A percentile compares a stretch with the other conserved stretches of the same genome.
These are phyloP conservation scores for Buteo buteo DNA, from an alignment of 2,113 vertebrate genomes.

Conservation along the genomic window DNA sequence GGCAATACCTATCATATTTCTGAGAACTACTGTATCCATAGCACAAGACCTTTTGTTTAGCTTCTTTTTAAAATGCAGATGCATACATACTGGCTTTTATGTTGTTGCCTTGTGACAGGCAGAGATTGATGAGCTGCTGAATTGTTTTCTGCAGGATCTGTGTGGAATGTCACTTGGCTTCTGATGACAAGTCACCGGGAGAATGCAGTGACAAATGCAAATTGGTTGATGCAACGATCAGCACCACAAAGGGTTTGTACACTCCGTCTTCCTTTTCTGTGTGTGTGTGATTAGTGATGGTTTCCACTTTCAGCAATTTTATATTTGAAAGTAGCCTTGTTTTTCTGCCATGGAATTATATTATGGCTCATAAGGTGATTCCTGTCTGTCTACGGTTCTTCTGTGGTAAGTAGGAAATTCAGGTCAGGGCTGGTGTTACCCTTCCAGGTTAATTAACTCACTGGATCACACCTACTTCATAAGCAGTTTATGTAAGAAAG, in stretches of 20 bases:
- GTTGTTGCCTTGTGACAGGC: neutral
- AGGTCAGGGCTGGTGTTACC: neutral
- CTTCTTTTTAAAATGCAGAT: slow-evolving; percentile 41
- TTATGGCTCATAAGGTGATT: neutral
- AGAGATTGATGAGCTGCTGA: slow-evolving; percentile 57
- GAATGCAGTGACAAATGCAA: slow-evolving; percentile 85
- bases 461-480: neutral
- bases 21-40: slow-evolving; percentile 4
- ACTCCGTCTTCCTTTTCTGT: neutral
- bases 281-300: neutral
- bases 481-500: neutral
- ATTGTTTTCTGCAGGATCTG: slow-evolving; percentile 82
- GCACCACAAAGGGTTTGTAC: slow-evolving; percentile 76
- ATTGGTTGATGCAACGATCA: slow-evolving; percentile 77
- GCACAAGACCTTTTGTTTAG: slow-evolving; percentile 33
- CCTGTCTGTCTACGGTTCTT: neutral
- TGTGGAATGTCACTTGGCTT: slow-evolving; percentile 89
- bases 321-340: neutral
- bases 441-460: neutral
- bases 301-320: neutral
- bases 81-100: neutral
- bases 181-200: slow-evolving; percentile 62
- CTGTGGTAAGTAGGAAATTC: neutral
- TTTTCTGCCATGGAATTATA: neutral
- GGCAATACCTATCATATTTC: slow-evolving; percentile 51